These are phyloP conservation scores for Sinhomidia bicolor DNA, from an alignment of 2,888 invertebrate species.

Conservation along the genomic window DNA sequence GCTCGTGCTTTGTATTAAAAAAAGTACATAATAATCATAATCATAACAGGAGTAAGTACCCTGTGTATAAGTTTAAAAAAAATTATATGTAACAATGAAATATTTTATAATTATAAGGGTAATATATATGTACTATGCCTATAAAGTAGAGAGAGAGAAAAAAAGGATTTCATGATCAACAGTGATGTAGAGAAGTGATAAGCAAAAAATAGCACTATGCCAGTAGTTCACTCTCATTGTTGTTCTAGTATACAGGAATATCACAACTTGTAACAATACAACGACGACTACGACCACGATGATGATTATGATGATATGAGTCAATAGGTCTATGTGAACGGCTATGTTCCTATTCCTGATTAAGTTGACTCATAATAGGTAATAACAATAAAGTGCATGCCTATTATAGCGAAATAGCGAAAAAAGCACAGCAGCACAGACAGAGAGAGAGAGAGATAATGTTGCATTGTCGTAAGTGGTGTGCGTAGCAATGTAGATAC, in stretches of 20 bases:
- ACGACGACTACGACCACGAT: constrained; percentile 6
- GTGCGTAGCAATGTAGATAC: not conserved
- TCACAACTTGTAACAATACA: not conserved
- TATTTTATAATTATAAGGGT: not conserved
- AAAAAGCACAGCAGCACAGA: not conserved
- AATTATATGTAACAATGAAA: constrained; percentile 18
- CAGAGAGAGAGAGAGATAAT: constrained; percentile 12
- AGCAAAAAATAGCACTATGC: constrained; percentile 38
- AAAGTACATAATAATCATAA: constrained; percentile 42
- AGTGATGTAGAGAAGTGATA: constrained; percentile 45
- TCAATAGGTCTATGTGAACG: constrained; percentile 76
- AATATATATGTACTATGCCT: too few species aligned
- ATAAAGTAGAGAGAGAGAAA: too few species aligned
- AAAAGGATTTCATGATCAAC: constrained; percentile 71
- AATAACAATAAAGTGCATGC: constrained; percentile 20
- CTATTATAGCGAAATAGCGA: not conserved
- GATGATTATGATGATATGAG: constrained; percentile 76
- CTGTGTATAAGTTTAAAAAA: not conserved
- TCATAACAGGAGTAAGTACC: too few species aligned
- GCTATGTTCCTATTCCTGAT: constrained; percentile 76
- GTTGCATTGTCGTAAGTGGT: constrained; percentile 4
- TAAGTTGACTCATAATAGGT: constrained; percentile 69
- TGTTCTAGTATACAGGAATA: constrained; percentile 28
- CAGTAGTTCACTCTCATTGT: constrained; percentile 46
- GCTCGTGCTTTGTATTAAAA: constrained; percentile 52